Evolutionary conservation across 2,113 vertebrate species (phyloP), one percentile per base, ranked within the genome.

Genomic region (Engraulis encrasicolus): DNA sequence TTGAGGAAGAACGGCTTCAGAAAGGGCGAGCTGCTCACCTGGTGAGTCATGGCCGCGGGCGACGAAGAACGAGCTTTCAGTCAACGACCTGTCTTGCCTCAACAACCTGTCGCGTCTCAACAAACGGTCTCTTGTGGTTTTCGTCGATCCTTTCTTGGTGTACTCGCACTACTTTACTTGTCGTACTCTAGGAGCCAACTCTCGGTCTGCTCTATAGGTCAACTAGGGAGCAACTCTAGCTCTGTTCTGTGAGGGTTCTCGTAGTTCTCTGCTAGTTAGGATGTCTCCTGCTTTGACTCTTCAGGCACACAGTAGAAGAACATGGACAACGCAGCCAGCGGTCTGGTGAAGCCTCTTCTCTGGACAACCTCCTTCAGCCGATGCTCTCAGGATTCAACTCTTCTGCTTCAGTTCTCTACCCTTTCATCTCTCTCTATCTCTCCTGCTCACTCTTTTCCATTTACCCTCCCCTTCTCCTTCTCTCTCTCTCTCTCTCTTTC

Each of bases 1-100:
- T 91, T 94, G 45, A 93, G 87, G 71, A 93, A 95, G 87, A 94
- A 94, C 2, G 93, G 93, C 78, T 94, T 93, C 82, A 94, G 92
- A 82, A 93, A 93, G 0, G 91, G 93, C 0, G 92, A 93, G 71
- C 87, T 86, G 81, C 89, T 90, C 84, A 91, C 80, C 90, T 92
- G 90, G 79, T 92, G 91, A 38, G 86, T 89, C 94, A 94, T 95
- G 83, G 58, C 89, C 85, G 45, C 52, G 66, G 27, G n/a, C n/a
- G n/a, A 27, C 6, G 2, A 17, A 27, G 14, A 5, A 18, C 1
- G 31, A 31, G 34, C 27, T 31, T 81, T 1, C 1, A 74, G 23
- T 9, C 14, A 6, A 48, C 20, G 23, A 66, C n/a, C 11, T 38
- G 9, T 38, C 23, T 31, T 50, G 49, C 19, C n/a, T n/a, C n/a